Base-by-base conservation (phyloP, 2,888 invertebrate genomes). In the Rhamnusium bicolor region DNA sequence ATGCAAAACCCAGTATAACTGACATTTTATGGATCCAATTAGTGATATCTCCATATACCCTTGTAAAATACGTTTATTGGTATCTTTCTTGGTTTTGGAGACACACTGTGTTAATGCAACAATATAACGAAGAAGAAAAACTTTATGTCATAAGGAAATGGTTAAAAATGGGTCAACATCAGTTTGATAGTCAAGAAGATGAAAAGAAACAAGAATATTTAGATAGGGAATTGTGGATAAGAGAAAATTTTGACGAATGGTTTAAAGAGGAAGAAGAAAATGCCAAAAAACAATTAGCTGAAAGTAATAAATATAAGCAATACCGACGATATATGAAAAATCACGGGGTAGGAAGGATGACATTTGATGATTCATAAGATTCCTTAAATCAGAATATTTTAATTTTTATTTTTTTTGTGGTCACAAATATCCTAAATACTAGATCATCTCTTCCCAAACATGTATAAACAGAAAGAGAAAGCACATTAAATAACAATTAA, bases 291-390 rank as follows among this genome's bases (percentile, higher is more conserved):
- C 93, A 95, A 81, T 86, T 97, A 84, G 96, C 97, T 0, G 95
- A 96, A 82, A 97, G 93, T 88, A 94, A 94, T 66, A 92, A 93
- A 84, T 96, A 96, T 86, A 97, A 97, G 88, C 94, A 95, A 76
- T 97, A 97, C 85, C 90, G 97, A 74, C 90, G 98, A 71, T 97
- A 96, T 86, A 93, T 98, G 89, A 97, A 96, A 88, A 95, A 94
- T 83, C 96, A 96, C 85, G 97, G 96, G 2, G 93, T 95, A 0
- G 94, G 96, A 0, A 91, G 97, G 84, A 95, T 98, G 90, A 95
- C 95, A n/a, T 98, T 98, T 87, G 96, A 95, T 83, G 95, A 96
- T 86, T 95, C 92, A 69, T 92, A 89, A 90, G 84, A n/a, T 46
- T 21, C 4, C 21, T 10, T 19, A 61, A n/a, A 46, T 46, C 18